Base-by-base conservation (phyloP, 1,140 invertebrate species). In the Teleopsis dalmanni region DNA sequence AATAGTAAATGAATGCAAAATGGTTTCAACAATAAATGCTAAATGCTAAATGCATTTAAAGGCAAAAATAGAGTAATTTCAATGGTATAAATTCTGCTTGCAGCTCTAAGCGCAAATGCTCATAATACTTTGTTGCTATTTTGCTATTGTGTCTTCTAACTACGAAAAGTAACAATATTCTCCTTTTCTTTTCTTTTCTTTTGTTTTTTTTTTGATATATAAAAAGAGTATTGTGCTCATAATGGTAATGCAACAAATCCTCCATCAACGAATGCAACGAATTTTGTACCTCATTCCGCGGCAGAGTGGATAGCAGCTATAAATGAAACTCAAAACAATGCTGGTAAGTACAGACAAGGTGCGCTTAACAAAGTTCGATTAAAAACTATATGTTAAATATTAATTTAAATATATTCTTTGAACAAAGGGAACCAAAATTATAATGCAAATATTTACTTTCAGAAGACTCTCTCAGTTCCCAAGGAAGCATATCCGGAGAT, bases 281-380 rank as follows among this genome's bases (percentile, higher is more conserved):
- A 42, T n/a, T 42, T 42, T 14, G 29, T 42, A 16, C 40, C 25
- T 8, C 40, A 42, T 26, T 16, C 40, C 8, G 40, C 40, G 1
- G 40, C 29, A 21, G 40, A 42, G 19, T 42, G 40, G 40, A 26
- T 42, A 42, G 21, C 23, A 25, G 40, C 40, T 18, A 42, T 42
- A 26, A 42, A 26, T 26, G 40, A 42, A 42, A 11, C 23, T 26
- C 38, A 41, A 14, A 41, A 22, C 9, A 14, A 22, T 41, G 8
- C 29, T 16, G 40, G 40, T 42, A 19, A 42, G 40, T 42, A 10
- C 8, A 3, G 21, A 4, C 6, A 6, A 37, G 18, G n/a, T 35
- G n/a, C 18, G 18, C 13, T 29, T 8, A 29, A 29, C 7, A 29
- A 29, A 8, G 7, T 7, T 29, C 7, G 13, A 29, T 8, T 29